Conservation (phyloP, 2,113 vertebrate genomes). For the Turnix velox region DNA sequence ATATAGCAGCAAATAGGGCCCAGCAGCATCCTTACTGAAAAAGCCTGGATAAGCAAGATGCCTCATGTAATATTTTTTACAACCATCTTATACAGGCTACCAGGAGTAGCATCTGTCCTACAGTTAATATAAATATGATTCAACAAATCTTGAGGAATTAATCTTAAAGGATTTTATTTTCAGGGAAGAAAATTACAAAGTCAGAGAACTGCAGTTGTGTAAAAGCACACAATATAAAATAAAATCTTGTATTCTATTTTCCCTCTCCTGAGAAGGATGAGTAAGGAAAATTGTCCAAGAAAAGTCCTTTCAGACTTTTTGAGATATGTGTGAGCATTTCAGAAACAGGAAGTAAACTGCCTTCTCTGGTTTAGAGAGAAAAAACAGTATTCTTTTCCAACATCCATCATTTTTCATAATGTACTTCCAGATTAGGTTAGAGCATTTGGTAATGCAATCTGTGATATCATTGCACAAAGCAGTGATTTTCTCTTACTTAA, state of each 20-base stretch:
- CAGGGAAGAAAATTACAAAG: neutral
- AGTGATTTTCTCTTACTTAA: neutral
- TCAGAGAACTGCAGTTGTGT: neutral
- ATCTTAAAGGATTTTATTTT: neutral
- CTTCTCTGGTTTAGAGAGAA: neutral
- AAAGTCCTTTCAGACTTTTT: neutral
- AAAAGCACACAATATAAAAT: neutral
- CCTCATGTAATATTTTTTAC: neutral
- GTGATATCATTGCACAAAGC: neutral
- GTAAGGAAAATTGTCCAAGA: neutral
- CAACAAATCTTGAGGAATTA: neutral
- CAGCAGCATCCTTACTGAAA: neutral
- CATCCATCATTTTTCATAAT: neutral
- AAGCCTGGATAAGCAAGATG: neutral
- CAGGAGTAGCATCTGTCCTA: neutral
- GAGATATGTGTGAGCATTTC: neutral
- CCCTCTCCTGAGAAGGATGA: neutral
- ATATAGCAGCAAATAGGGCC: neutral
- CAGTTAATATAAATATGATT: neutral
- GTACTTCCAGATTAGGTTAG: neutral
- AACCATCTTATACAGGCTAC: neutral
- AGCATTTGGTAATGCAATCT: neutral
- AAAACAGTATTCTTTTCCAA: neutral
- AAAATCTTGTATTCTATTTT: neutral
- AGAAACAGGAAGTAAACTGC: fast-evolving